Conservation (phyloP, 2,797 vertebrate genomes). For the Myotis myotis region DNA sequence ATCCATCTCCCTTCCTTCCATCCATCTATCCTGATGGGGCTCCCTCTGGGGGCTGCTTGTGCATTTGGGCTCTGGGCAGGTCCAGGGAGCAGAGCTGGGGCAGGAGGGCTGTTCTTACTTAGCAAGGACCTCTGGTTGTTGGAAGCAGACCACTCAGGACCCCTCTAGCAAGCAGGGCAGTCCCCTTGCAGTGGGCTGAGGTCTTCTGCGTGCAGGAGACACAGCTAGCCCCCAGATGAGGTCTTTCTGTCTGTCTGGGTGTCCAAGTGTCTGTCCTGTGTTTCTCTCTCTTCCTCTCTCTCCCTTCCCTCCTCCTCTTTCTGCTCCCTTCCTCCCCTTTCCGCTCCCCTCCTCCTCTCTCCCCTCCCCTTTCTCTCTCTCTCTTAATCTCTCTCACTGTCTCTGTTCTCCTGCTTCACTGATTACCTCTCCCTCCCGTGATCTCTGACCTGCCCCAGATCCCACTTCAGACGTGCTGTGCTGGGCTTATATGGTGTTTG, state of each 20-base stretch:
- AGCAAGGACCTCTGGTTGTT: too few species aligned
- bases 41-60: neutral
- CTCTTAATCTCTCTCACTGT: neutral
- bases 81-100: neutral
- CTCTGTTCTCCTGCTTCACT: neutral
- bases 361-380: too few species aligned
- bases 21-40: neutral
- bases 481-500: too few species aligned
- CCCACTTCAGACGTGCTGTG: too few species aligned
- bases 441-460: neutral
- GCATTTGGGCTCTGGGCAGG: too few species aligned
- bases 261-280: neutral
- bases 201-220: neutral
- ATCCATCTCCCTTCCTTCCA: rapidly evolving
- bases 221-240: neutral
- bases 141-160: neutral
- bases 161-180: rapidly evolving
- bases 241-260: neutral
- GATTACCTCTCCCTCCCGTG: rapidly evolving
- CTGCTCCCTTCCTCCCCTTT: too few species aligned
- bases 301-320: too few species aligned
- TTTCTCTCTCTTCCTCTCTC: rapidly evolving
- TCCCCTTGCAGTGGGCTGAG: too few species aligned
- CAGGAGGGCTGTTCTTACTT: neutral
- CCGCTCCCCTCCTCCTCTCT: too few species aligned